Evolutionary conservation across 2,888 invertebrate genomes (phyloP).

Genomic region (Drosophila fungiperda): DNA sequence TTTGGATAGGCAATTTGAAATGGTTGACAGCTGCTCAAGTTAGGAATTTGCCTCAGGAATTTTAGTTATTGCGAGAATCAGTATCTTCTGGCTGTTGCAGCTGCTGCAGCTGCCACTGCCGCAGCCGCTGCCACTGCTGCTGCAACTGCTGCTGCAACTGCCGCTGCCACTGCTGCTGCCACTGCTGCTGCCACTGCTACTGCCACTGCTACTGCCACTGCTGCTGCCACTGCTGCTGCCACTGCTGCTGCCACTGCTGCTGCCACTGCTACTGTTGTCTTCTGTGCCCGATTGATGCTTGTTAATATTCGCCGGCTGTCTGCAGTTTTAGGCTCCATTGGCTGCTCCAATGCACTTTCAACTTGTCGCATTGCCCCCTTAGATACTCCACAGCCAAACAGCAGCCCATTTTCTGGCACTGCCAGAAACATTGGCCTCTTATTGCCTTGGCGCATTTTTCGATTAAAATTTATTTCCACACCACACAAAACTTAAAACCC

Average conservation of each 20-base stretch:
- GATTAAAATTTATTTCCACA: slow-evolving; percentile 79
- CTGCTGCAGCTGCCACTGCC: background rate
- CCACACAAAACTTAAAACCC: slow-evolving; percentile 79
- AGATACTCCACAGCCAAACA: background rate
- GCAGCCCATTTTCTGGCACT: background rate
- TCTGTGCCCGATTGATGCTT: slow-evolving; percentile 28
- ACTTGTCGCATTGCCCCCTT: slow-evolving; percentile 40
- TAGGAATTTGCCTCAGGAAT: background rate
- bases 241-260: background rate
- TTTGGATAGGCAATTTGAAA: background rate
- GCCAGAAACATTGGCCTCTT: slow-evolving; percentile 35
- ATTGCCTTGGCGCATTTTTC: slow-evolving; percentile 75
- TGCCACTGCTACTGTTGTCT: background rate
- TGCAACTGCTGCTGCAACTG: background rate
- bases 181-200: background rate
- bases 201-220: background rate
- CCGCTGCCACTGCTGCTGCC: background rate
- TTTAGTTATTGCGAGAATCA: background rate
- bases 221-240: too few species aligned
- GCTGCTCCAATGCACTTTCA: slow-evolving; percentile 12
- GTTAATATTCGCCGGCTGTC: slow-evolving; percentile 29
- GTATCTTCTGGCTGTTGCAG: too few species aligned
- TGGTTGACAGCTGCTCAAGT: background rate
- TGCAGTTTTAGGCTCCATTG: slow-evolving; percentile 49
- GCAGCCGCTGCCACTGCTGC: background rate